Percentiles rank a stretch among this genome's conserved stretches.
These are phyloP conservation scores for Cladorhizidae sp. DNA, from an alignment of 37 sponge, comb jelly and placozoan species.

Conservation along the genomic window DNA sequence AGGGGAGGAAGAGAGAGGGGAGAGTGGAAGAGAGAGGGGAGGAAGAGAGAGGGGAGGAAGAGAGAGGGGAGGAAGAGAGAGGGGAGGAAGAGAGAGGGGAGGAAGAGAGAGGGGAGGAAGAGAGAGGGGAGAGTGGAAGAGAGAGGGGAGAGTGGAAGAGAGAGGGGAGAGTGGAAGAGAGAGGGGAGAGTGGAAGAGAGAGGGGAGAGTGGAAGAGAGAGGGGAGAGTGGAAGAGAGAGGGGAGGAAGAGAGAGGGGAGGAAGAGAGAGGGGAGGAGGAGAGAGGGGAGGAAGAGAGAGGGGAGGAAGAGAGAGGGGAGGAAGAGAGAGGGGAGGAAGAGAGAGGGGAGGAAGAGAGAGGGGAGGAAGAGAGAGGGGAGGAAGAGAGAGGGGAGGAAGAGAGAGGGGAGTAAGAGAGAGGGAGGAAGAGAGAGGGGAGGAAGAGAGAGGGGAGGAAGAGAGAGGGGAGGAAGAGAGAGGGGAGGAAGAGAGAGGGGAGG, in stretches of 20 bases:
- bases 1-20: too few species aligned
- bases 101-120: slow-evolving; percentile 1
- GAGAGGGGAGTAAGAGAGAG: background rate
- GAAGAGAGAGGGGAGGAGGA: background rate
- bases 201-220: background rate
- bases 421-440: slow-evolving; percentile 3
- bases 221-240: background rate
- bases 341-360: too few species aligned
- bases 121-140: background rate
- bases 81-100: background rate
- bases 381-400: too few species aligned
- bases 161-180: background rate
- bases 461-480: background rate
- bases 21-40: too few species aligned
- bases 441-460: slow-evolving; percentile 2
- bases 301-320: too few species aligned
- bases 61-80: slow-evolving; percentile 7
- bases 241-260: background rate
- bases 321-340: too few species aligned
- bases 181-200: background rate
- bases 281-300: too few species aligned
- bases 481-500: background rate
- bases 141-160: background rate
- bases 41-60: too few species aligned
- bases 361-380: too few species aligned